Evolutionary conservation across 2,888 invertebrate genomes (phyloP).

Genomic region (Tenthredo livida): DNA sequence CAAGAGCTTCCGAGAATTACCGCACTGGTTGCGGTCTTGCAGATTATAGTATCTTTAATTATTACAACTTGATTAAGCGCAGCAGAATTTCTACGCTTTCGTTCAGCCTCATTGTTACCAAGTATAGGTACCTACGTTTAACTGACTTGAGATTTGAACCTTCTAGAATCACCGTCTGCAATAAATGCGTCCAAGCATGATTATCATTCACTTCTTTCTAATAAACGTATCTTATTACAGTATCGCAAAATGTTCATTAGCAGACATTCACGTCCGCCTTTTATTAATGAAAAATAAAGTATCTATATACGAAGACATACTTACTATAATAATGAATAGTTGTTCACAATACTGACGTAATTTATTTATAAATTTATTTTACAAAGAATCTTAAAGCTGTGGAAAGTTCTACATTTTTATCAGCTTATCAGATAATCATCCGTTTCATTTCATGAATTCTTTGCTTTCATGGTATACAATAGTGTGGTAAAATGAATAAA

Average conservation of each 20-base stretch:
- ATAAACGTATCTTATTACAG: neutral
- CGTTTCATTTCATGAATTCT: neutral
- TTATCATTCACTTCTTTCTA: neutral
- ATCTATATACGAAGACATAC: no score
- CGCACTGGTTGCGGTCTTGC: constrained; percentile 21
- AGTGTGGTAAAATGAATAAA: neutral
- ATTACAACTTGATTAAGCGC: neutral
- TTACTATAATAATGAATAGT: neutral
- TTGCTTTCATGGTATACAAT: neutral
- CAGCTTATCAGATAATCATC: neutral
- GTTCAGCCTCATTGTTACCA: constrained; percentile 21
- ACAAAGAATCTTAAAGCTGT: neutral
- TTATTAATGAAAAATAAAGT: neutral
- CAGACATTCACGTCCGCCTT: neutral
- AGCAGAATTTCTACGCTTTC: constrained; percentile 5
- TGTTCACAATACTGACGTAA: neutral
- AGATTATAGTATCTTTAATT: constrained; percentile 47
- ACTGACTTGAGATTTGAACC: neutral
- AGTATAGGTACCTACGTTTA: neutral
- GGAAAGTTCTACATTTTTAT: neutral
- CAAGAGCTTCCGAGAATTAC: constrained; percentile 10
- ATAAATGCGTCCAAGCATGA: neutral
- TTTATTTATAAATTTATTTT: neutral
- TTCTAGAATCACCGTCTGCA: neutral
- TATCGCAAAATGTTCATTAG: neutral